Conservation (phyloP, 2,113 vertebrate genomes). For the Mirza zaza region DNA sequence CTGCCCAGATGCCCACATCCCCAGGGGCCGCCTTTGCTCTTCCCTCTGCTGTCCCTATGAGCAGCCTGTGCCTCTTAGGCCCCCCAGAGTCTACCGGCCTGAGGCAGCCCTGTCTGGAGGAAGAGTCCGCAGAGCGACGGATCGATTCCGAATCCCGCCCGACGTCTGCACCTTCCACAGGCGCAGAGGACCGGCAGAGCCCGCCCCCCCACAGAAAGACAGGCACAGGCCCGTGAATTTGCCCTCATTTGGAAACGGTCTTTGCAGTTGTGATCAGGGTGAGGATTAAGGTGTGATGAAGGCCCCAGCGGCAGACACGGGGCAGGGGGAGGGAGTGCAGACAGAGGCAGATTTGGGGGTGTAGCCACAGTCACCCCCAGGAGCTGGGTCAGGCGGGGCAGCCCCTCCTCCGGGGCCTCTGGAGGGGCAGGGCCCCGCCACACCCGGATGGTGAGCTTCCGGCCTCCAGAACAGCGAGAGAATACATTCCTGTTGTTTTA, state of each 20-base stretch:
- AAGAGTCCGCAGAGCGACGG: fast-evolving
- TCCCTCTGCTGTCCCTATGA: not conserved
- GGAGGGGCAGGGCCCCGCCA: not conserved
- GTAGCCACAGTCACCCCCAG: not conserved
- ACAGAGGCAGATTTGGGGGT: not conserved
- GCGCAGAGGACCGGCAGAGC: too few relatives aligned
- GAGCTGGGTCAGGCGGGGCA: too few relatives aligned
- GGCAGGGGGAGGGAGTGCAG: too few relatives aligned
- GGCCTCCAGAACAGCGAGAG: not conserved
- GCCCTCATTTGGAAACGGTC: not conserved
- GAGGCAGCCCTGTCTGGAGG: not conserved
- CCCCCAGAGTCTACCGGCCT: not conserved
- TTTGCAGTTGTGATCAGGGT: not conserved
- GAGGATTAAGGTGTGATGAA: not conserved
- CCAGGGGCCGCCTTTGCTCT: too few relatives aligned
- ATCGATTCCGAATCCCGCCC: too few relatives aligned
- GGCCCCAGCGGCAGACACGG: not conserved
- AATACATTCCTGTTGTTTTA: not conserved
- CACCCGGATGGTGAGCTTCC: not conserved
- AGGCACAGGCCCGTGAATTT: too few relatives aligned
- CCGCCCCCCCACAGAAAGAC: not conserved
- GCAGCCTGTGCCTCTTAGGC: not conserved
- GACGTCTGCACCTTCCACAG: not conserved
- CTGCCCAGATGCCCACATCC: too few relatives aligned
- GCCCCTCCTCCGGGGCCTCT: not conserved